Percentiles rank a stretch among this genome's conserved stretches.
These are phyloP conservation scores for Zaprionus ornatus DNA, from an alignment of 1,140 invertebrate species.

Conservation along the genomic window DNA sequence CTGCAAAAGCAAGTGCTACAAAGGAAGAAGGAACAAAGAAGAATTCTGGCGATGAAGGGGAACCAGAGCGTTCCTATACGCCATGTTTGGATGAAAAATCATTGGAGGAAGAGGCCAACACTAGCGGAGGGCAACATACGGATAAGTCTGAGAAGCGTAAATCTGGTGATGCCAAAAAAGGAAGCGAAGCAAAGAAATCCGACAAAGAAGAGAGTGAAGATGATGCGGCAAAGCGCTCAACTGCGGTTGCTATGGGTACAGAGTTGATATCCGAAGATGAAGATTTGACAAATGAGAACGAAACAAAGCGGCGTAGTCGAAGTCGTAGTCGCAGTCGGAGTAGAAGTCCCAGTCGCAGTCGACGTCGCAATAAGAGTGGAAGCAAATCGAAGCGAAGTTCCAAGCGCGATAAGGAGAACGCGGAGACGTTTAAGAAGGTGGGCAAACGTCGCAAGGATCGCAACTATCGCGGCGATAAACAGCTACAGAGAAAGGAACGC, in stretches of 20 bases:
- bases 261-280: conserved; percentile 90
- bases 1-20: not conserved
- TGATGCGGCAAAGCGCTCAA: conserved; percentile 1
- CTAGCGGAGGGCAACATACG: not conserved
- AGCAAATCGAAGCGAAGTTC: conserved; percentile 50
- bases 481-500: conserved; percentile 67
- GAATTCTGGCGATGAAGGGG: conserved; percentile 36
- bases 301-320: conserved; percentile 60
- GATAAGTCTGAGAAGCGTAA: not conserved
- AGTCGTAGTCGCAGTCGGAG: conserved; percentile 27
- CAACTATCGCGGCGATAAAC: conserved; percentile 90
- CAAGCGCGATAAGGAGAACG: conserved; percentile 76
- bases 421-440: conserved; percentile 90
- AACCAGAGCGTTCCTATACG: conserved; percentile 87
- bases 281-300: conserved; percentile 84
- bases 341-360: conserved; percentile 42
- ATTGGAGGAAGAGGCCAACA: conserved; percentile 59
- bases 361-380: conserved; percentile 23
- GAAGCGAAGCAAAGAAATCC: conserved; percentile 14
- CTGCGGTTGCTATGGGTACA: conserved; percentile 87
- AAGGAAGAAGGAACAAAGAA: conserved; percentile 4
- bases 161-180: conserved; percentile 15
- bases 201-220: conserved; percentile 2
- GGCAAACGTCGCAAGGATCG: conserved; percentile 91
- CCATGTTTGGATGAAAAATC: conserved; percentile 88